A percentile compares a stretch with the other conserved stretches of the same genome.
phyloP scores from a whole-genome alignment of 1,140 invertebrate species.

The Hyles euphorbiae region DNA sequence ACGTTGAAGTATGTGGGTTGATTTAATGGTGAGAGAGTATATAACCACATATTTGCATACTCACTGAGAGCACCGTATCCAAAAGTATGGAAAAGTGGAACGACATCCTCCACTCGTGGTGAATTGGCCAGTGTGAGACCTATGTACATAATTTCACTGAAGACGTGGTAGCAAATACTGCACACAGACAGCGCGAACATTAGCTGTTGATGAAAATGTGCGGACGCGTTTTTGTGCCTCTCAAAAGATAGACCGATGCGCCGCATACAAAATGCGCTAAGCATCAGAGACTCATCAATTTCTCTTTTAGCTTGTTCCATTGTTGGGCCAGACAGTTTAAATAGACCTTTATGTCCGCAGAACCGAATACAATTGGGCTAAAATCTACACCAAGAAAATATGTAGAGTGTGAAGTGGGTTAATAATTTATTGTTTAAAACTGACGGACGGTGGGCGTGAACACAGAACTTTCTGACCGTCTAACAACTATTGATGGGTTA shows the following conservation, averaged over 20 bases:
- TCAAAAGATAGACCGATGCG: constrained; percentile 54
- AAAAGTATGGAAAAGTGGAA: constrained; percentile 63
- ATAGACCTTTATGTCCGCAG: constrained; percentile 17
- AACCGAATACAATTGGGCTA: constrained; percentile 16
- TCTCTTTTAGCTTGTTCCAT: constrained; percentile 44
- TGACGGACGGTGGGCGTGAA: constrained; percentile 12
- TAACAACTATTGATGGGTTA: constrained; percentile 7
- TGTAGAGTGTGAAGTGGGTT: constrained; percentile 19
- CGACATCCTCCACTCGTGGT: constrained; percentile 59
- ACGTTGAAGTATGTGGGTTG: not conserved
- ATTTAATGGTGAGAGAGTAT: constrained; percentile 1
- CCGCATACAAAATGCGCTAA: constrained; percentile 50
- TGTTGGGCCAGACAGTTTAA: constrained; percentile 34
- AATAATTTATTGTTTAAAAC: constrained; percentile 23
- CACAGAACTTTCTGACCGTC: constrained; percentile 1
- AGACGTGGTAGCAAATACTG: constrained; percentile 58
- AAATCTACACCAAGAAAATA: constrained; percentile 14
- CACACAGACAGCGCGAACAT: constrained; percentile 46
- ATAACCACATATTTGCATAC: constrained; percentile 21
- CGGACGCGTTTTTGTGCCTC: constrained; percentile 22
- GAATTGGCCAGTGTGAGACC: constrained; percentile 52
- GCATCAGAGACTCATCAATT: constrained; percentile 46
- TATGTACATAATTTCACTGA: constrained; percentile 58
- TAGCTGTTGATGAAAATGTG: constrained; percentile 39
- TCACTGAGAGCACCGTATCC: constrained; percentile 62